Evolutionary conservation across 2,797 vertebrate species (phyloP).

Genomic region (Oophaga sylvatica): DNA sequence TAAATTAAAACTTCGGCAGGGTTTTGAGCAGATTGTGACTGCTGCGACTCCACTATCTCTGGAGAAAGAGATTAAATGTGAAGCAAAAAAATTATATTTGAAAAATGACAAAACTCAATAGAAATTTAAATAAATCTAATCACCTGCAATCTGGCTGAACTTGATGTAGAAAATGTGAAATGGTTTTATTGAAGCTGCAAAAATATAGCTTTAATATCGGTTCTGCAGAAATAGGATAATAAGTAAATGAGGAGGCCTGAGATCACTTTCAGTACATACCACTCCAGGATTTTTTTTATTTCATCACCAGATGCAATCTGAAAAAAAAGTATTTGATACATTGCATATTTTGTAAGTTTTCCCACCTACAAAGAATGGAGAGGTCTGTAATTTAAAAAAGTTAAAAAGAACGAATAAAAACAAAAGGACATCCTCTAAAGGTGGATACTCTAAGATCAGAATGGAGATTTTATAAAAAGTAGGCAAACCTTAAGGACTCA

Average conservation of each 20-base stretch:
- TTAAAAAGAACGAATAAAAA: too few relatives aligned
- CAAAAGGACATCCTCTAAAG: too few relatives aligned
- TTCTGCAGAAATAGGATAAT: neutral
- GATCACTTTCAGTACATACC: neutral
- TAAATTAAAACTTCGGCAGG: neutral
- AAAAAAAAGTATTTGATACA: too few relatives aligned
- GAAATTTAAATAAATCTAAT: neutral
- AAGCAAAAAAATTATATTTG: slow-evolving; percentile 1
- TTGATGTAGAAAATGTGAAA: neutral
- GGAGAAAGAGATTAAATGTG: neutral
- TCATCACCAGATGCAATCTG: too few relatives aligned
- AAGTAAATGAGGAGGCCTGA: neutral
- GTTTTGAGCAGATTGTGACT: neutral
- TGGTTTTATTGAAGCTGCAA: neutral
- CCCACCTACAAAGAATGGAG: too few relatives aligned
- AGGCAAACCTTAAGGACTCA: too few relatives aligned
- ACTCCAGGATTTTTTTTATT: too few relatives aligned
- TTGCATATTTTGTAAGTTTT: too few relatives aligned
- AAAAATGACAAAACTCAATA: neutral
- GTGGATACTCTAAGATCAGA: too few relatives aligned
- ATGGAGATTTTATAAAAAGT: too few relatives aligned
- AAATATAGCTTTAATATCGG: neutral
- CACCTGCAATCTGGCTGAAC: neutral
- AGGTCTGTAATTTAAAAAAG: too few relatives aligned
- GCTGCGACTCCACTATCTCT: neutral